phyloP scores from a whole-genome alignment of 2,888 invertebrate genomes.

The Pherbina coryleti region DNA sequence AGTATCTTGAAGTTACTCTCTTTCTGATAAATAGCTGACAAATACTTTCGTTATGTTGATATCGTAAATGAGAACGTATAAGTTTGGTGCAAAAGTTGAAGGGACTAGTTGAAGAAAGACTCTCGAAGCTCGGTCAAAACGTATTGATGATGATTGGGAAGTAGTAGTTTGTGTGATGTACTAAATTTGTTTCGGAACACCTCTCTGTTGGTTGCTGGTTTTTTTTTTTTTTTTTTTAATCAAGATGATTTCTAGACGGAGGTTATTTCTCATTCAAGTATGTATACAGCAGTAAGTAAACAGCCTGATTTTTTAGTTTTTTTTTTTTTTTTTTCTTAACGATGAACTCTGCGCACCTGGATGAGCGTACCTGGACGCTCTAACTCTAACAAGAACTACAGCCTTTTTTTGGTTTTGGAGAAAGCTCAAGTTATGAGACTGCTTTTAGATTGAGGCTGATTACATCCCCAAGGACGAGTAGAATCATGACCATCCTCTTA shows the following conservation, averaged over 20 bases:
- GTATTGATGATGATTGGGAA: too few species aligned
- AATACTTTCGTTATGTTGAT: neutral
- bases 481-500: neutral
- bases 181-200: neutral
- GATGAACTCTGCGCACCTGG: neutral
- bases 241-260: too few species aligned
- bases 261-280: too few species aligned
- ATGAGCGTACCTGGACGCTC: too few species aligned
- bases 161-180: too few species aligned
- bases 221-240: too few species aligned
- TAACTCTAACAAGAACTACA: constrained; percentile 5
- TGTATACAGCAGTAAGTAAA: too few species aligned
- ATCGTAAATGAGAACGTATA: neutral
- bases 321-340: too few species aligned
- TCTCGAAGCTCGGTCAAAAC: too few species aligned
- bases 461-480: neutral
- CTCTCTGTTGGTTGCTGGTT: neutral
- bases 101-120: too few species aligned
- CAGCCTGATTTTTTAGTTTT: too few species aligned
- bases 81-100: neutral
- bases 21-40: neutral
- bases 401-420: neutral
- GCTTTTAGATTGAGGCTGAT: neutral
- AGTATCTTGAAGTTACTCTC: neutral
- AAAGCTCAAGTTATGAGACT: neutral